A percentile compares a stretch with the other conserved stretches of the same genome.
These are phyloP conservation scores for Eumerus sabulonum DNA, from an alignment of 2,888 invertebrate genomes.

Conservation along the genomic window DNA sequence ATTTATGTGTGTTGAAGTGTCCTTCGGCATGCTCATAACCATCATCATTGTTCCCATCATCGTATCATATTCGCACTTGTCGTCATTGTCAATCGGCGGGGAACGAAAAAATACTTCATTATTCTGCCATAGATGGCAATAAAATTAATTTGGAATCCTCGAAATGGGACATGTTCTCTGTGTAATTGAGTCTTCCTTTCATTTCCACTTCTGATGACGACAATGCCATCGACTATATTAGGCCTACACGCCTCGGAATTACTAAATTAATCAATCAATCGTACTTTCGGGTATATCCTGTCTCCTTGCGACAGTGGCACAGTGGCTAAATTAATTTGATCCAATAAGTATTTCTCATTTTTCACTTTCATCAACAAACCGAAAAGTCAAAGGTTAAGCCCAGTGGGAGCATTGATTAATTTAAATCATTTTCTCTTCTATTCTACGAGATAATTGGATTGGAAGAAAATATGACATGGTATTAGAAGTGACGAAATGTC, in stretches of 20 bases:
- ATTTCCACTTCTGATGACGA: background rate
- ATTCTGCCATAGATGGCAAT: conserved; percentile 41
- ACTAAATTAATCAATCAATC: conserved; percentile 66
- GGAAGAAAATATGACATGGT: too few relatives aligned
- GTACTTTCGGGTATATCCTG: conserved; percentile 26
- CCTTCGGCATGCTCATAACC: conserved; percentile 26
- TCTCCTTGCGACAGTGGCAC: background rate
- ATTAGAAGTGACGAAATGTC: too few relatives aligned
- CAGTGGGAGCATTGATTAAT: conserved; percentile 28
- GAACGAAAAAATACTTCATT: conserved; percentile 28
- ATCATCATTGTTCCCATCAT: conserved; percentile 18
- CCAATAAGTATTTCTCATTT: conserved; percentile 54
- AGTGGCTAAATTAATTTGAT: conserved; percentile 44
- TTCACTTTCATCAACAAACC: conserved; percentile 26
- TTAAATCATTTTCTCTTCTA: background rate
- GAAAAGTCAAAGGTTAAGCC: conserved; percentile 21
- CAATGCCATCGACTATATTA: background rate
- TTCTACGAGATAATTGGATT: too few relatives aligned
- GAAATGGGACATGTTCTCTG: conserved; percentile 47
- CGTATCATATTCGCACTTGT: background rate
- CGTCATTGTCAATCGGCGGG: background rate
- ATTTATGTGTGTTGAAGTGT: conserved; percentile 56
- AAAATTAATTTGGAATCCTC: conserved; percentile 56
- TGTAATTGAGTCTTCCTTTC: conserved; percentile 51
- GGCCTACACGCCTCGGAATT: conserved; percentile 34